Evolutionary conservation across 1,140 invertebrate genomes (phyloP).

Genomic region (Drosophila fuyamai): DNA sequence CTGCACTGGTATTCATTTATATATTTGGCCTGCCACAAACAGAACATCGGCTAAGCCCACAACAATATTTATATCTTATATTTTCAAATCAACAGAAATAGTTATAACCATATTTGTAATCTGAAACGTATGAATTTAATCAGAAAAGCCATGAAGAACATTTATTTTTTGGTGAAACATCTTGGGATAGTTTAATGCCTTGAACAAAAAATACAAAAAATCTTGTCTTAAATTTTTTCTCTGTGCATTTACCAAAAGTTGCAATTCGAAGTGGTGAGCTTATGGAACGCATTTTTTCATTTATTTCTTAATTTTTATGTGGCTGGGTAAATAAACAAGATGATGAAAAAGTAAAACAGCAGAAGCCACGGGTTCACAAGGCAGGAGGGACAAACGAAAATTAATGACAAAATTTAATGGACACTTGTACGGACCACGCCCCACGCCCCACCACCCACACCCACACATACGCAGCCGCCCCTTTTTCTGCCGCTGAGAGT

Average conservation of each 20-base stretch:
- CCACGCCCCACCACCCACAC: background rate
- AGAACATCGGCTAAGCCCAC: slow-evolving; percentile 5
- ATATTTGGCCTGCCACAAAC: slow-evolving; percentile 29
- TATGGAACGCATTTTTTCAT: slow-evolving; percentile 25
- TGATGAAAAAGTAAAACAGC: slow-evolving; percentile 50
- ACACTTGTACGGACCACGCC: slow-evolving; percentile 61
- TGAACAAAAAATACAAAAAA: background rate
- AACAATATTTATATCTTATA: background rate
- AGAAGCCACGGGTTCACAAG: slow-evolving; percentile 30
- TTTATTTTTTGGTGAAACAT: no score
- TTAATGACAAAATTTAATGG: slow-evolving; percentile 78
- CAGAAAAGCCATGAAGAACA: no score
- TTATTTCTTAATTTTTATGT: slow-evolving; percentile 47
- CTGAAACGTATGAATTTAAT: no score
- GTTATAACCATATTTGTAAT: no score
- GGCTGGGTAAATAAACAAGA: slow-evolving; percentile 35
- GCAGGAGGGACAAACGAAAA: slow-evolving; percentile 63
- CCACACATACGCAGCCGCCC: background rate
- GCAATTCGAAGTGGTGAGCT: background rate
- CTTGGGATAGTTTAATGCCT: no score
- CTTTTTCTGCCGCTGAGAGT: slow-evolving; percentile 9
- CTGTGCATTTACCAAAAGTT: slow-evolving; percentile 1
- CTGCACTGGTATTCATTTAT: slow-evolving; percentile 23
- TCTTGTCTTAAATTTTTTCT: background rate
- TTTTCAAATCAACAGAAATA: background rate